A percentile compares a stretch with the other conserved stretches of the same genome.
Conservation (phyloP, 2,797 vertebrate species). For the Pseudotriccus pelzelni region DNA sequence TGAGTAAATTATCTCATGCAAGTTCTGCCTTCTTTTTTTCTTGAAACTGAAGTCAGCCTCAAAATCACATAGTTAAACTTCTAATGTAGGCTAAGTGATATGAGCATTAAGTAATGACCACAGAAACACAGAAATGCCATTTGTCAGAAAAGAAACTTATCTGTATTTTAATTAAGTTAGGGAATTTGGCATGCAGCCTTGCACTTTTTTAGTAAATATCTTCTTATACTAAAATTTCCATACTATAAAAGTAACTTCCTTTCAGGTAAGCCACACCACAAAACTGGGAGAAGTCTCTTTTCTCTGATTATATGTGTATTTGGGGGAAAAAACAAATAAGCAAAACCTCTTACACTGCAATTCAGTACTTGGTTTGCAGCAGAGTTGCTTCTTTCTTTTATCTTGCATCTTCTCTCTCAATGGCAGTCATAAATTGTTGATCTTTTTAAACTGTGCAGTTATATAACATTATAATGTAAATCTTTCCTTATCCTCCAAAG, state of each 20-base stretch:
- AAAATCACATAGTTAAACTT: not conserved
- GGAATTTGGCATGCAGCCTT: not conserved
- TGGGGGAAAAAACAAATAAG: not conserved
- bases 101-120: not conserved
- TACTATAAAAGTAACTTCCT: not conserved
- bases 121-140: not conserved
- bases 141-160: not conserved
- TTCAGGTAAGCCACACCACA: not conserved
- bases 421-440: not conserved
- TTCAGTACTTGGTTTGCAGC: not conserved
- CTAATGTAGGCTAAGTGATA: not conserved
- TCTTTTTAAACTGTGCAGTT: not conserved
- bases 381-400: not conserved
- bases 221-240: not conserved
- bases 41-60: not conserved
- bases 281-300: not conserved
- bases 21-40: not conserved
- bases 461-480: slow-evolving; percentile 17
- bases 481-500: not conserved
- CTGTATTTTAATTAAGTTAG: not conserved
- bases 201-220: not conserved
- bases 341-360: fast-evolving
- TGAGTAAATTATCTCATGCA: not conserved
- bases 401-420: not conserved
- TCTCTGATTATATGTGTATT: not conserved